Evolutionary conservation across 2,888 invertebrate genomes (phyloP).

Genomic region (Idaea straminata): DNA sequence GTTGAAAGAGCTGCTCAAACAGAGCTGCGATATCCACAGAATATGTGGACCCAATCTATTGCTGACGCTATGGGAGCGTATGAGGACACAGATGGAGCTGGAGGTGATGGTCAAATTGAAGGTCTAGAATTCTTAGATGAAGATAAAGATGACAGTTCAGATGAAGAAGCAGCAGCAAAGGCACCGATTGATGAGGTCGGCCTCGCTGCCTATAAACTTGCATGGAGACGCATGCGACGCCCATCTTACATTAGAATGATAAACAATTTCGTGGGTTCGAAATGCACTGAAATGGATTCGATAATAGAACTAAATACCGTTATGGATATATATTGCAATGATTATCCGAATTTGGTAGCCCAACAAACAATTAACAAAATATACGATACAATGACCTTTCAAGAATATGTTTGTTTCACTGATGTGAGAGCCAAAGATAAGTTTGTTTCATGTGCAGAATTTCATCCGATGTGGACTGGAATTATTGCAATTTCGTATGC

Average conservation of each 20-base stretch:
- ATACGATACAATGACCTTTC: constrained; percentile 60
- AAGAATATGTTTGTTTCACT: constrained; percentile 83
- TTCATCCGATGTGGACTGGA: constrained; percentile 87
- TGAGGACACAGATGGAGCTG: constrained; percentile 41
- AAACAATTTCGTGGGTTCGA: constrained; percentile 49
- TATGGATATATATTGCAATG: constrained; percentile 82
- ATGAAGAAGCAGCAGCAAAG: constrained; percentile 40
- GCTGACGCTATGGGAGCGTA: constrained; percentile 53
- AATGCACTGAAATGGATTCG: constrained; percentile 51
- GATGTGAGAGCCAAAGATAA: constrained; percentile 84
- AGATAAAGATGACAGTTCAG: constrained; percentile 41
- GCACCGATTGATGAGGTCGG: constrained; percentile 54
- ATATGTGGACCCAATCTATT: constrained; percentile 84
- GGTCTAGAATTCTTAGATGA: constrained; percentile 25
- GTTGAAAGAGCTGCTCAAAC: constrained; percentile 82
- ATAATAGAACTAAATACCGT: constrained; percentile 69
- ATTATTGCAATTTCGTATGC: constrained; percentile 84
- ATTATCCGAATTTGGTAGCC: constrained; percentile 76
- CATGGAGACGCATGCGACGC: constrained; percentile 56
- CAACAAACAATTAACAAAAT: constrained; percentile 51
- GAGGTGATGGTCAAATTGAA: constrained; percentile 49
- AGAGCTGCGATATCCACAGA: constrained; percentile 82
- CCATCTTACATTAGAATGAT: constrained; percentile 61
- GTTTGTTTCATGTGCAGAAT: constrained; percentile 82
- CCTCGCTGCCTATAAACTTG: constrained; percentile 50